These are phyloP conservation scores for Astyanax mexicanus DNA, from an alignment of 2,797 vertebrate genomes.

Conservation along the genomic window DNA sequence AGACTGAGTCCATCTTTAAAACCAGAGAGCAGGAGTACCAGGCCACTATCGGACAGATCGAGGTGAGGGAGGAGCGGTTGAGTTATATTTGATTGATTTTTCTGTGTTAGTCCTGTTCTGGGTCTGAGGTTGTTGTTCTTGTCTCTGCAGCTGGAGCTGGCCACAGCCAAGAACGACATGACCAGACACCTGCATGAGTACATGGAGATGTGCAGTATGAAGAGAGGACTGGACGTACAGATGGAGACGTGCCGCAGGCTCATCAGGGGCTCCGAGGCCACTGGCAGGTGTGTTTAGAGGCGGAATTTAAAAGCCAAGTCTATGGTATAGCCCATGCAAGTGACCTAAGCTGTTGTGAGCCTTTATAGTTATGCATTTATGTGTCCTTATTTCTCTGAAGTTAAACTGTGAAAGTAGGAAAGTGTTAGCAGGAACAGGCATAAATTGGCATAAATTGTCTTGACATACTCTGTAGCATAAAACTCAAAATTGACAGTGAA, in stretches of 20 bases:
- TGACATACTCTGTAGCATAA: too few relatives aligned
- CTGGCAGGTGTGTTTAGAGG: conserved; percentile 68
- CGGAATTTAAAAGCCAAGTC: too few relatives aligned
- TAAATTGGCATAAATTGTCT: too few relatives aligned
- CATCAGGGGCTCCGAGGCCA: conserved; percentile 86
- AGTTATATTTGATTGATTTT: neutral
- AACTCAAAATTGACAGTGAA: too few relatives aligned
- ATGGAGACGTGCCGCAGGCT: conserved; percentile 95
- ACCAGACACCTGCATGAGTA: conserved; percentile 95
- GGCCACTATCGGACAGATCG: conserved; percentile 95
- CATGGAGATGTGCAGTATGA: conserved; percentile 98
- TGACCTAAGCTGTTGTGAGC: too few relatives aligned
- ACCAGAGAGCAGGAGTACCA: conserved; percentile 97
- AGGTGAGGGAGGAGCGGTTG: conserved; percentile 79
- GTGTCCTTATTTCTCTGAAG: too few relatives aligned
- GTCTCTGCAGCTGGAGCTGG: conserved; percentile 84
- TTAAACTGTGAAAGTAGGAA: too few relatives aligned
- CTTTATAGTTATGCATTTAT: too few relatives aligned
- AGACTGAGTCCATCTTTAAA: conserved; percentile 96
- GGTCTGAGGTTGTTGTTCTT: neutral
- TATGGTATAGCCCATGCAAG: too few relatives aligned
- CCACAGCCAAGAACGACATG: conserved; percentile 95
- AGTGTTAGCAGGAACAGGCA: too few relatives aligned
- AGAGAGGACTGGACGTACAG: conserved; percentile 92
- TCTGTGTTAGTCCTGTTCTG: neutral